Evolutionary conservation across 2,113 vertebrate species (phyloP).

Genomic region (Irena cyanogastra): DNA sequence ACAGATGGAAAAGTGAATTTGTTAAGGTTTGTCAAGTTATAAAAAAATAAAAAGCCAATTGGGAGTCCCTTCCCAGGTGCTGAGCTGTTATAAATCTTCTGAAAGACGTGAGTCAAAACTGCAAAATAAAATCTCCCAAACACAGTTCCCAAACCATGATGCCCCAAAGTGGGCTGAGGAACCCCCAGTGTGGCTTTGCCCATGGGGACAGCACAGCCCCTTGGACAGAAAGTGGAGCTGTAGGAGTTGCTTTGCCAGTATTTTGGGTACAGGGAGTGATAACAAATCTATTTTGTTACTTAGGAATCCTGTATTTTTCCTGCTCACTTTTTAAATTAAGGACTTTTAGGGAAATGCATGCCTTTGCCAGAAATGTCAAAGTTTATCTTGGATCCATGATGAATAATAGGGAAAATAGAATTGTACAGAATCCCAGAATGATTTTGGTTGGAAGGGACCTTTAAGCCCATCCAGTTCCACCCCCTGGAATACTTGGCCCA

Average conservation of each 20-base stretch:
- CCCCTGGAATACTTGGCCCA: background rate
- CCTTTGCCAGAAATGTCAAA: background rate
- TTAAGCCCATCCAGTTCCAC: background rate
- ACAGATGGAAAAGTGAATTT: background rate
- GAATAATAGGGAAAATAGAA: background rate
- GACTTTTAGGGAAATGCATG: background rate
- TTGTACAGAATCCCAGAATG: background rate
- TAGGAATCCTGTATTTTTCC: background rate
- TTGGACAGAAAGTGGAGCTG: background rate
- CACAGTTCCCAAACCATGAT: background rate
- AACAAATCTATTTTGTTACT: background rate
- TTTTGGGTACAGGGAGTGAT: background rate
- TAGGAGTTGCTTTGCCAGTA: background rate
- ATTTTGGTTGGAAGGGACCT: background rate
- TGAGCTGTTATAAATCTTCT: background rate
- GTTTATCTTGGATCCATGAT: background rate
- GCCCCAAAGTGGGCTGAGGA: background rate
- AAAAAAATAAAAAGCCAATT: background rate
- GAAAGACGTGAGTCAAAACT: background rate
- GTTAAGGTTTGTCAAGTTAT: background rate
- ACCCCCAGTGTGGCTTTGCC: background rate
- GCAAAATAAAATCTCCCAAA: no score
- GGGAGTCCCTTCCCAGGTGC: background rate
- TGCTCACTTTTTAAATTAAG: background rate
- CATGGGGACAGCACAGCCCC: background rate